Base-by-base conservation (phyloP, 2,113 vertebrate genomes). In the Empidonax alnorum region DNA sequence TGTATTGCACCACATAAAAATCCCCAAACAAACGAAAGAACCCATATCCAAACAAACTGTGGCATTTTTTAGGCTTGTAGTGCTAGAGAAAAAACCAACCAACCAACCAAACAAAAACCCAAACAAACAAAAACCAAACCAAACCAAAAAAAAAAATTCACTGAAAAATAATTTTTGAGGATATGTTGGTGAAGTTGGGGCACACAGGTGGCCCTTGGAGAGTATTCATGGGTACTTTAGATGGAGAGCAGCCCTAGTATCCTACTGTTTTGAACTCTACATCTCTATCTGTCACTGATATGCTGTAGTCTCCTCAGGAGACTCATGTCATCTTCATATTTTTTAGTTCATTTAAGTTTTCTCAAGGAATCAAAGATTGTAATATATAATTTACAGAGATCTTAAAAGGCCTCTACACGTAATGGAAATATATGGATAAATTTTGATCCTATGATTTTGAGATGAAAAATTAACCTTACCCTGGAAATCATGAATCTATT, bases 31-130 rank as follows among this genome's bases (percentile, higher is more conserved):
- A 61, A 61, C 14, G 16, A 25, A 37, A 10, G 4, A 61, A 25
- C 8, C 35, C 9, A 61, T 18, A 28, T 30, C 52, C 30, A 19
- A 44, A 24, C 7, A 1, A 33, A 1, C 4, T 6, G 3, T 39
- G 18, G 3, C 61, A 6, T 35, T 77, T 44, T 42, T 6, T 3
- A 25, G 8, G 14, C 5, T 14, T 50, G 15, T 9, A 69, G 8
- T n/a, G 7, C 1, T 46, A 72, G 17, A 3, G 41, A 78, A 78
- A 35, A 71, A 39, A 7, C 6, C 14, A 42, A 47, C 22, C 20
- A 46, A 46, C 9, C 18, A 46, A 46, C 20, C 44, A 42, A 16
- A 42, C 42, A 42, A 42, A 42, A 42, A 16, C 10, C 39, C 39
- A 35, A 35, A 35, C 39, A 42, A 12, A 42, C 41, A 13, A 13